Percentiles rank a stretch among this genome's conserved stretches.
Conservation (phyloP, 2,113 vertebrate species). For the Phalacrocorax pelagicus region DNA sequence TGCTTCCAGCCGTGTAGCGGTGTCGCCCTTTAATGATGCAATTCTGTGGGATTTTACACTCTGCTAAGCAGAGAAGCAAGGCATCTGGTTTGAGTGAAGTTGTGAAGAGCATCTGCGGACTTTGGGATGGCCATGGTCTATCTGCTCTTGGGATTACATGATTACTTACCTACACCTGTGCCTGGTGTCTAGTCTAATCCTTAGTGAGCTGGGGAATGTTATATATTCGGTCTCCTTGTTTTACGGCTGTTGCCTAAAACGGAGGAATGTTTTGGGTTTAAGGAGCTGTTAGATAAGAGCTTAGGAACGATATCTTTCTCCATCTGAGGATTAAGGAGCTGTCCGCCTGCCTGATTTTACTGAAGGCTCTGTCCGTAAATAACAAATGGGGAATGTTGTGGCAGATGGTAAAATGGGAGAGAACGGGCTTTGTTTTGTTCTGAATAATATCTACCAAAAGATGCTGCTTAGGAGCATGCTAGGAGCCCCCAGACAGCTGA, state of each 20-base stretch:
- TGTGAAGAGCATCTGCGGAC: neutral
- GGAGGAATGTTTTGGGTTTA: neutral
- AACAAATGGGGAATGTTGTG: neutral
- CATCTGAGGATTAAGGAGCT: neutral
- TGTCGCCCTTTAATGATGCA: neutral
- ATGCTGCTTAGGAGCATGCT: neutral
- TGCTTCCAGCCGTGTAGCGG: neutral
- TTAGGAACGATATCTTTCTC: neutral
- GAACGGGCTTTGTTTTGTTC: neutral
- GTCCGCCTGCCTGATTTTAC: neutral
- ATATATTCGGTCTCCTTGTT: neutral
- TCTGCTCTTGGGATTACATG: neutral
- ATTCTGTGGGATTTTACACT: neutral
- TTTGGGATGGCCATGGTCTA: neutral
- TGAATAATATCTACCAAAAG: neutral
- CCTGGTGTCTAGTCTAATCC: neutral
- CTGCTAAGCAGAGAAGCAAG: neutral
- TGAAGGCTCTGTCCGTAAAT: neutral
- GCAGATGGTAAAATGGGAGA: neutral
- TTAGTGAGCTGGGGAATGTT: neutral
- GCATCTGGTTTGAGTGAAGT: neutral
- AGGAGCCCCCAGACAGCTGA: neutral
- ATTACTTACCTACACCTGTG: neutral
- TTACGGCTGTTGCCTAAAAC: neutral
- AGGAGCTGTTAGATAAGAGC: neutral